Evolutionary conservation across 2,797 vertebrate species (phyloP), one percentile per base, ranked within the genome.

Genomic region (Arctocebus calabarensis): DNA sequence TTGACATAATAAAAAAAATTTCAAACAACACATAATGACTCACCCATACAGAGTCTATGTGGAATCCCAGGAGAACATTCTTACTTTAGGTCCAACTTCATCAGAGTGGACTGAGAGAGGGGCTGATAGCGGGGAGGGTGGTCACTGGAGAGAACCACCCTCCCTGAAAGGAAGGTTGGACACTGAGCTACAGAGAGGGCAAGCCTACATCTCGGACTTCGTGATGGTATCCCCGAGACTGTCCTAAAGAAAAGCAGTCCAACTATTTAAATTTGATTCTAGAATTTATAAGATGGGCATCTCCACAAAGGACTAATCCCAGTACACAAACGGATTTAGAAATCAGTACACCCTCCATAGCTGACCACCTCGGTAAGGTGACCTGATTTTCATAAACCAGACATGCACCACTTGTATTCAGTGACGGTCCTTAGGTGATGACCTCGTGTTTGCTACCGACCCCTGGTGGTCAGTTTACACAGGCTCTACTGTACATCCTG

Each of bases 401-500:
- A 52, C 14, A 52, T 5, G 48, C 14, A 52, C 48, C 48, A 52
- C 48, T 52, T 52, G 48, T 52, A 16, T 16, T 52, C 48, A 52
- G 14, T 52, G 48, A 52, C 14, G 48, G 16, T 52, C 48, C 48
- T 52, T 16, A 16, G 14, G 14, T 52, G 48, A 52, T 14, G 14
- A 52, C 48, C 48, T 52, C 48, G 10, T 10, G 45, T 45, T 52
- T 52, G 48, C 48, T 52, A 52, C 48, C 48, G 4, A 52, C 48
- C 48, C 48, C 16, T 52, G 48, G 14, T 16, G 48, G 48, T 52
- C 48, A 52, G 48, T 52, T 17, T 52, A 52, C 48, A 52, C 48
- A 52, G 48, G 48, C 1, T 52, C 14, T 16, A 52, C 48, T 16
- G 14, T 52, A 52, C 48, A 17, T 3, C 20, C 10, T 1, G 0